Base-by-base conservation (phyloP, 1,140 invertebrate species). In the Apis laboriosa region DNA sequence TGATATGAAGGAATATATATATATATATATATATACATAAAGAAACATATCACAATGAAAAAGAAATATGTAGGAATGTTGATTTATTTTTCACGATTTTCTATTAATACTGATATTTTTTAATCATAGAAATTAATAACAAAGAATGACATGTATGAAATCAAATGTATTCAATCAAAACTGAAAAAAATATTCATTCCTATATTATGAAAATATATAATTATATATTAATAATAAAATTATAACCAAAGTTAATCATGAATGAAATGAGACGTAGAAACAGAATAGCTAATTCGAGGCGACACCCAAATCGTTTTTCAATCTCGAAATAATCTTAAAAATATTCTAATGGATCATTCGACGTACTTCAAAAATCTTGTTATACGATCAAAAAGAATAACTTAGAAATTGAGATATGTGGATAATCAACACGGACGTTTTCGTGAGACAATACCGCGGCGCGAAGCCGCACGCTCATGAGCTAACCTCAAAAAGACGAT, bases 401-500 rank as follows among this genome's bases (percentile, higher is more conserved):
- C 9, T 21, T 3, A 15, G 1, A 7, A 17, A 15, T 19, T 8
- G 24, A 60, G 12, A 21, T n/a, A 12, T 24, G 19, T 49, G 9
- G 7, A 75, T 17, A 8, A 12, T 28, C 49, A 72, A 56, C 12
- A 2, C 34, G 49, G 5, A 56, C 34, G 17, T 34, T 63, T 19
- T 70, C 56, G 28, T 9, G n/a, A 43, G 28, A 49, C 28, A 15
- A 51, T 64, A n/a, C 19, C 2, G 11, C 76, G 49, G 73, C 49
- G 24, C 77, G 28, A 17, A 24, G 70, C 51, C 19, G 80, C 75
- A 56, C 56, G 34, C 61, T 49, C 43, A 24, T 49, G 34, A 67
- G 9, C 82, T 84, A 84, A 80, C 82, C 82, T 84, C 82, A 80
- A 84, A 80, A 80, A 34, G n/a, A 21, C 15, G 64, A 17, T 28